A percentile compares a stretch with the other conserved stretches of the same genome.
These are phyloP conservation scores for Aethina tumida DNA, from an alignment of 1,140 invertebrate genomes.

Conservation along the genomic window DNA sequence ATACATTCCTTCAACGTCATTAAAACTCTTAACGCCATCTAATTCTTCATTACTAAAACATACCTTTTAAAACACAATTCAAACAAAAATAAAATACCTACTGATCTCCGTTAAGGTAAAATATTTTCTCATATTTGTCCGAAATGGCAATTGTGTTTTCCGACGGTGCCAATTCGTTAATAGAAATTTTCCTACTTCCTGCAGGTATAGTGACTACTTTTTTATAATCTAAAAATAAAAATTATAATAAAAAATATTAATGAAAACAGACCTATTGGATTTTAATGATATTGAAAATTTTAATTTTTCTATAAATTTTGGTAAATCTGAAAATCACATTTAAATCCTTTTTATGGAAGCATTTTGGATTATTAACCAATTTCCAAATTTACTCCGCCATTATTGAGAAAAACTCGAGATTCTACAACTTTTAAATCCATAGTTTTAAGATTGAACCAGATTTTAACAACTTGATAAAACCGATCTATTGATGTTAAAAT, in stretches of 20 bases:
- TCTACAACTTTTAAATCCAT: too few relatives aligned
- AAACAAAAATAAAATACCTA: constrained; percentile 26
- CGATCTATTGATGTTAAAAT: too few relatives aligned
- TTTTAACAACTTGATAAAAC: too few relatives aligned
- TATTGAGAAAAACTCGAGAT: too few relatives aligned
- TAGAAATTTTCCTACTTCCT: constrained; percentile 35
- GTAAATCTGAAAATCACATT: too few relatives aligned
- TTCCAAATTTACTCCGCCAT: too few relatives aligned
- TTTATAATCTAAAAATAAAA: constrained; percentile 30
- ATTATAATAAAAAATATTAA: constrained; percentile 3
- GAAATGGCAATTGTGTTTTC: constrained; percentile 36
- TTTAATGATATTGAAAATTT: neutral
- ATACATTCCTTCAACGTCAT: constrained; percentile 35
- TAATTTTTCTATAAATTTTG: constrained; percentile 3
- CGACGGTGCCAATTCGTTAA: constrained; percentile 32
- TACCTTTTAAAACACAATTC: neutral
- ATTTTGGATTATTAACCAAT: too few relatives aligned
- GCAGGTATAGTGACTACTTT: constrained; percentile 37
- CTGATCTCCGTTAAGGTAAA: constrained; percentile 39
- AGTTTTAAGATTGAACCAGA: too few relatives aligned
- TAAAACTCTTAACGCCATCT: constrained; percentile 36
- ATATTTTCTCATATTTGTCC: constrained; percentile 28
- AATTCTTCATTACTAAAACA: constrained; percentile 26
- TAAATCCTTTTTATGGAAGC: too few relatives aligned
- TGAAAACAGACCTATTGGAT: neutral